Conservation (phyloP, 2,888 invertebrate genomes). For the Endomychus coccineus region DNA sequence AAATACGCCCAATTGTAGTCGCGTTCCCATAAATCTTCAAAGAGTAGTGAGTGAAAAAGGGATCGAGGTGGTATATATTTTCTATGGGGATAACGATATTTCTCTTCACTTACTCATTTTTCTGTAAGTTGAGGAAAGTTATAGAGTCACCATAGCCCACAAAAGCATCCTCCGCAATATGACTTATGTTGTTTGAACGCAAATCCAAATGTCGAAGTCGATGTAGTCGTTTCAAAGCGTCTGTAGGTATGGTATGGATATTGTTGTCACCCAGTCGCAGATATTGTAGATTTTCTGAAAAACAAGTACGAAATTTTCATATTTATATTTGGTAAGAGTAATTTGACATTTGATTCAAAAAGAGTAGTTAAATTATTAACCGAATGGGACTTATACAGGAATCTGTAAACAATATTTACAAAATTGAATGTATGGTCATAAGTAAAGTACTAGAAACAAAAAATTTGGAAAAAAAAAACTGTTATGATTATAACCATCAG, state of each 20-base stretch:
- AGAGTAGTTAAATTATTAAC: no score
- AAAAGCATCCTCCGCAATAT: slow-evolving; percentile 78
- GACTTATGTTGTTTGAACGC: slow-evolving; percentile 78
- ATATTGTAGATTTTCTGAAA: slow-evolving; percentile 81
- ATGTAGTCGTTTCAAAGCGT: slow-evolving; percentile 74
- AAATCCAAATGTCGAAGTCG: slow-evolving; percentile 82
- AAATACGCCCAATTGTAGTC: no score
- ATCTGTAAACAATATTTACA: no score
- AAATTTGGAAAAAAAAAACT: no score
- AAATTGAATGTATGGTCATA: no score
- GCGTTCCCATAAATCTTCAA: no score
- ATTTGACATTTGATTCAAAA: no score
- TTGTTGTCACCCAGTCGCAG: slow-evolving; percentile 83
- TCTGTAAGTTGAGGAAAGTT: slow-evolving; percentile 86
- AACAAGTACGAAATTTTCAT: slow-evolving; percentile 8
- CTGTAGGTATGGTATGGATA: slow-evolving; percentile 76
- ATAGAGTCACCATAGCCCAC: slow-evolving; percentile 83
- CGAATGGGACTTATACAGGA: no score
- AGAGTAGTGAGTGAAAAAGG: neutral
- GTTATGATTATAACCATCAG: no score
- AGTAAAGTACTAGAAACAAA: no score
- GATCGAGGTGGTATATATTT: slow-evolving; percentile 5
- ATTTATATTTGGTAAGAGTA: no score
- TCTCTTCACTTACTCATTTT: slow-evolving; percentile 68
- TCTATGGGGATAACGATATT: slow-evolving; percentile 3